Conservation (phyloP, 2,797 vertebrate genomes). For the Labeo calbasu region DNA sequence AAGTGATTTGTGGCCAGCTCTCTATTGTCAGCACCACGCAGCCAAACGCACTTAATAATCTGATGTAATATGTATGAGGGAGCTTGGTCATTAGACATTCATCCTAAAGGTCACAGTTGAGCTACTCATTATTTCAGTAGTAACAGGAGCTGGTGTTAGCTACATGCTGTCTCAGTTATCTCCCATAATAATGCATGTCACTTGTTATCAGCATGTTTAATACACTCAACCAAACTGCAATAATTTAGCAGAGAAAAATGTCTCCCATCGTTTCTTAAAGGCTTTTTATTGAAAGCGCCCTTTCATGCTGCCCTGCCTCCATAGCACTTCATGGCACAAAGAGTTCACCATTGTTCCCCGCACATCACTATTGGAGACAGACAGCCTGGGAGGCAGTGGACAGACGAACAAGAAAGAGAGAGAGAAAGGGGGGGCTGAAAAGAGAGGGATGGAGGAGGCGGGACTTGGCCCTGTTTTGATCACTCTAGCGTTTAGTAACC, state of each 20-base stretch:
- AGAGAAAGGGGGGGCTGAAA: constrained; percentile 35
- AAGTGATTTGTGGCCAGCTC: constrained; percentile 36
- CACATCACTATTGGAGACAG: constrained; percentile 61
- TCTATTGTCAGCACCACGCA: constrained; percentile 14
- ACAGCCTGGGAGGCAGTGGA: constrained; percentile 56
- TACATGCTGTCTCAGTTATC: constrained; percentile 6
- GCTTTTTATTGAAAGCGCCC: constrained; percentile 53
- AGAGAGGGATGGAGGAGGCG: constrained; percentile 45
- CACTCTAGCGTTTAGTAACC: constrained; percentile 58
- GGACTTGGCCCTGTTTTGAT: constrained; percentile 59
- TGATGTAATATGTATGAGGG: constrained; percentile 52
- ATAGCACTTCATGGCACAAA: constrained; percentile 62
- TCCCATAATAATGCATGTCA: constrained; percentile 1
- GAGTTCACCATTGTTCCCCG: constrained; percentile 64
- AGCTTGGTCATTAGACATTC: constrained; percentile 26
- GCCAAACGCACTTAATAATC: constrained; percentile 35
- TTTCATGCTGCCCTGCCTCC: constrained; percentile 53
- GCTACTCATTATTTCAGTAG: constrained; percentile 18
- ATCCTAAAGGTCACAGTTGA: constrained; percentile 24
- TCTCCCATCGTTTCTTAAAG: constrained; percentile 17
- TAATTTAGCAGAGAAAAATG: neutral
- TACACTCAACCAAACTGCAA: constrained; percentile 7
- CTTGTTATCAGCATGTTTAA: constrained; percentile 8
- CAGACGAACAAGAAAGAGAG: constrained; percentile 49
- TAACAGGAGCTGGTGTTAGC: constrained; percentile 9